A percentile compares a stretch with the other conserved stretches of the same genome.
These are phyloP conservation scores for Drosophila sulfurigaster DNA, from an alignment of 1,140 invertebrate genomes.

Conservation along the genomic window DNA sequence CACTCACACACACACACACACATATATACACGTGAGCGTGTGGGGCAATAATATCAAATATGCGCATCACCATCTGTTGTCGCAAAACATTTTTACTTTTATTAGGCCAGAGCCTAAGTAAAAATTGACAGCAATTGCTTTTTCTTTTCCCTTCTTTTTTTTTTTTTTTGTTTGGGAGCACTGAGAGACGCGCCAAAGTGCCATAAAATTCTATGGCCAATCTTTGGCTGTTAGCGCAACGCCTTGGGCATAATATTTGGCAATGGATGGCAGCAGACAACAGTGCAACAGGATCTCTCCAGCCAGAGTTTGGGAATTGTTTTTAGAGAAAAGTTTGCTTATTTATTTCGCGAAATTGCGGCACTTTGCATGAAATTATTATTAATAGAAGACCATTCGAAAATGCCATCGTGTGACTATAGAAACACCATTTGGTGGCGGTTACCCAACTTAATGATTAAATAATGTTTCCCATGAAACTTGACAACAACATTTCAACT, in stretches of 20 bases:
- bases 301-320: conserved; percentile 41
- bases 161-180: conserved; percentile 41
- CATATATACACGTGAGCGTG: neutral
- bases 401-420: conserved; percentile 36
- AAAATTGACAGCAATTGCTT: conserved; percentile 79
- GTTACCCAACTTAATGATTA: conserved; percentile 41
- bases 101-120: conserved; percentile 65
- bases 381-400: conserved; percentile 42
- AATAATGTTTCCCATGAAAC: conserved; percentile 26
- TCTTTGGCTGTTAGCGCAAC: conserved; percentile 75
- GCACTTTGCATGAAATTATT: conserved; percentile 55
- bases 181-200: conserved; percentile 60
- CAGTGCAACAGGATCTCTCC: conserved; percentile 32
- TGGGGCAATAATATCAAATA: conserved; percentile 75
- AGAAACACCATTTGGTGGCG: conserved; percentile 37
- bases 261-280: conserved; percentile 18
- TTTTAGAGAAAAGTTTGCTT: conserved; percentile 45
- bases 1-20: conserved; percentile 6
- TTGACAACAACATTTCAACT: conserved; percentile 6
- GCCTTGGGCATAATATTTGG: conserved; percentile 66
- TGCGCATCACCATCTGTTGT: conserved; percentile 76
- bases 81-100: conserved; percentile 65
- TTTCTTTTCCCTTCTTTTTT: conserved; percentile 36
- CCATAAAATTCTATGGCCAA: conserved; percentile 79
- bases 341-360: conserved; percentile 49